Evolutionary conservation across 2,113 vertebrate species (phyloP).

Genomic region (Daphoenositta chrysoptera): DNA sequence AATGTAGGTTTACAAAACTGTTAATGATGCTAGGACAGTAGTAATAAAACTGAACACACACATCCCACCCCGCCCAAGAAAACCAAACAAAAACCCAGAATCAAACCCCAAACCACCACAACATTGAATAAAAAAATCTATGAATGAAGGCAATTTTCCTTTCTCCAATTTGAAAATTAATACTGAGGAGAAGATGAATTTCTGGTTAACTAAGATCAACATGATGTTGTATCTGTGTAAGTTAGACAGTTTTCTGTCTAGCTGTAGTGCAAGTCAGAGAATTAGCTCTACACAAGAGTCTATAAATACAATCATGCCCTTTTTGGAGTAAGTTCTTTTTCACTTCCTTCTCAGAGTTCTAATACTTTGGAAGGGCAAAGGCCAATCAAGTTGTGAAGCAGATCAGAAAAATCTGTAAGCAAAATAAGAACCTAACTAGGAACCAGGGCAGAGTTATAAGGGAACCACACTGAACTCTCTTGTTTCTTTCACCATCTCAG

Average conservation of each 20-base stretch:
- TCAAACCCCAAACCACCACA: not conserved
- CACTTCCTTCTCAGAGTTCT: not conserved
- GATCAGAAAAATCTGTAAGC: not conserved
- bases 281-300: not conserved
- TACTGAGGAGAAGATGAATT: not conserved
- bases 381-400: not conserved
- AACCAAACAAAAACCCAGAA: not conserved
- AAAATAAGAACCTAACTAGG: not conserved
- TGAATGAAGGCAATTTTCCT: not conserved
- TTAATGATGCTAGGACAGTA: not conserved
- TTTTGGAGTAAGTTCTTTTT: not conserved
- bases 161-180: not conserved
- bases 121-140: not conserved
- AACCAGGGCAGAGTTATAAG: not conserved
- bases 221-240: not conserved
- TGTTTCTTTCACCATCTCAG: not conserved
- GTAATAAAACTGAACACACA: not conserved
- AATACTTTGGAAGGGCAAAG: not conserved
- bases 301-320: not conserved
- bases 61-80: rapidly evolving
- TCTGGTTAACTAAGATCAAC: not conserved
- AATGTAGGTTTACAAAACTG: not conserved
- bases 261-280: not conserved
- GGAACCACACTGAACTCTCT: not conserved
- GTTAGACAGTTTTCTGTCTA: not conserved